These are phyloP conservation scores for Mayetiola destructor DNA, from an alignment of 2,888 invertebrate genomes.

Conservation along the genomic window DNA sequence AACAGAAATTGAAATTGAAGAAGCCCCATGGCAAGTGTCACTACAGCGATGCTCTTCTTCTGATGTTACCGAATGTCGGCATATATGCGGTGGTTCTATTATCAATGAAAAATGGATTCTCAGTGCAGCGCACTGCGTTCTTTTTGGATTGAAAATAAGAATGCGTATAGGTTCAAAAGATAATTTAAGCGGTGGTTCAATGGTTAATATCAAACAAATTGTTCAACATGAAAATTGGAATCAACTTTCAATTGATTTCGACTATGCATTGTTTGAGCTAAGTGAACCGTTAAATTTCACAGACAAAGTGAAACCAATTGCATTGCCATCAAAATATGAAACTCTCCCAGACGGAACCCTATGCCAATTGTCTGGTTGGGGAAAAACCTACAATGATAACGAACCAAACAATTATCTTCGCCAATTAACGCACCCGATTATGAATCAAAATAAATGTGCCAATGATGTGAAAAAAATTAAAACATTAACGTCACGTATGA, in stretches of 20 bases:
- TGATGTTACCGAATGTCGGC: slow-evolving; percentile 16
- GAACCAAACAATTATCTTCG: background rate
- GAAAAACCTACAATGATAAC: slow-evolving; percentile 29
- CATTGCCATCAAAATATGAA: slow-evolving; percentile 31
- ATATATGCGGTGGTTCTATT: slow-evolving; percentile 33
- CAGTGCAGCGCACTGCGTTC: slow-evolving; percentile 33
- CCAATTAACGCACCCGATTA: slow-evolving; percentile 35
- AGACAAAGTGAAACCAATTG: slow-evolving; percentile 34
- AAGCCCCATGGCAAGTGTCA: slow-evolving; percentile 33
- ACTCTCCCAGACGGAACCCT: slow-evolving; percentile 27
- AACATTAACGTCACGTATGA: slow-evolving; percentile 40
- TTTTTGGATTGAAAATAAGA: background rate
- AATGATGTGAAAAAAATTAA: slow-evolving; percentile 36
- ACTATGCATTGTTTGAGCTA: slow-evolving; percentile 43
- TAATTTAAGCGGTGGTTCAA: slow-evolving; percentile 29
- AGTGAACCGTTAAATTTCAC: slow-evolving; percentile 36
- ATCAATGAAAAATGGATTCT: slow-evolving; percentile 29
- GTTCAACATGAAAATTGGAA: slow-evolving; percentile 40
- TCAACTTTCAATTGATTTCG: slow-evolving; percentile 39
- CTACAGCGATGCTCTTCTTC: background rate
- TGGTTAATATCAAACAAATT: slow-evolving; percentile 38
- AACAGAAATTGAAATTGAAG: slow-evolving; percentile 29
- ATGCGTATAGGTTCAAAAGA: slow-evolving; percentile 34
- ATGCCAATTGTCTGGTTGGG: slow-evolving; percentile 33
- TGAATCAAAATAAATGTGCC: slow-evolving; percentile 37